A percentile compares a stretch with the other conserved stretches of the same genome.
Conservation (phyloP, 1,140 invertebrate species). For the Drosophila repleta region DNA sequence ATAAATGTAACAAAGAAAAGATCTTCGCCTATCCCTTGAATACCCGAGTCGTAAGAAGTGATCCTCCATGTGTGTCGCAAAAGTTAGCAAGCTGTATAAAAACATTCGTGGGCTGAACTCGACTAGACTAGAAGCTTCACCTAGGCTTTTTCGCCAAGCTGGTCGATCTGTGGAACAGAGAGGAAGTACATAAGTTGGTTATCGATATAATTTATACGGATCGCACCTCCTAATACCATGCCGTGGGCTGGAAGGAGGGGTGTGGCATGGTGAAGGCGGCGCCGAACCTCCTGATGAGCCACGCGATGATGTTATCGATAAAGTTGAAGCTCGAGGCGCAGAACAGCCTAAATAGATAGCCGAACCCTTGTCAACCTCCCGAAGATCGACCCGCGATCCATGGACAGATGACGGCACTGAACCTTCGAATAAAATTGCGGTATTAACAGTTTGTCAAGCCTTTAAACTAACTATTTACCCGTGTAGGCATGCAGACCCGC, state of each 20-base stretch:
- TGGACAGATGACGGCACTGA: conserved; percentile 87
- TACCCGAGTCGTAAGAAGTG: too few relatives aligned
- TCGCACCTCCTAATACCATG: conserved; percentile 76
- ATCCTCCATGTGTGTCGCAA: too few relatives aligned
- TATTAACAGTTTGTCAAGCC: background rate
- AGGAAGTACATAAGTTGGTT: background rate
- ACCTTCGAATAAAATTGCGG: conserved; percentile 54
- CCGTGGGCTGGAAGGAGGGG: conserved; percentile 86
- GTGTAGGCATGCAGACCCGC: conserved; percentile 90
- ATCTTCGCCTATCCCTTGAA: too few relatives aligned
- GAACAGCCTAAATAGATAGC: conserved; percentile 84
- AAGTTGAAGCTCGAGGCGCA: conserved; percentile 70
- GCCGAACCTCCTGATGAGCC: conserved; percentile 84
- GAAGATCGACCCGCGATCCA: conserved; percentile 88
- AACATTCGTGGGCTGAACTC: background rate
- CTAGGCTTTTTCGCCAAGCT: conserved; percentile 74
- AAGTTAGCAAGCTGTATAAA: background rate
- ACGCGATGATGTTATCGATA: conserved; percentile 68
- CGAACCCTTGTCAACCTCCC: conserved; percentile 85
- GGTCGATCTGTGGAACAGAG: conserved; percentile 52
- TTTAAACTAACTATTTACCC: conserved; percentile 77
- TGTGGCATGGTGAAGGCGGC: conserved; percentile 86
- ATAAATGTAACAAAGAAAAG: too few relatives aligned
- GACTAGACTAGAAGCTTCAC: conserved; percentile 49
- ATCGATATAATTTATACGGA: too few relatives aligned